phyloP scores from a whole-genome alignment of 2,797 vertebrate genomes.

The Phoxinus dragarum region DNA sequence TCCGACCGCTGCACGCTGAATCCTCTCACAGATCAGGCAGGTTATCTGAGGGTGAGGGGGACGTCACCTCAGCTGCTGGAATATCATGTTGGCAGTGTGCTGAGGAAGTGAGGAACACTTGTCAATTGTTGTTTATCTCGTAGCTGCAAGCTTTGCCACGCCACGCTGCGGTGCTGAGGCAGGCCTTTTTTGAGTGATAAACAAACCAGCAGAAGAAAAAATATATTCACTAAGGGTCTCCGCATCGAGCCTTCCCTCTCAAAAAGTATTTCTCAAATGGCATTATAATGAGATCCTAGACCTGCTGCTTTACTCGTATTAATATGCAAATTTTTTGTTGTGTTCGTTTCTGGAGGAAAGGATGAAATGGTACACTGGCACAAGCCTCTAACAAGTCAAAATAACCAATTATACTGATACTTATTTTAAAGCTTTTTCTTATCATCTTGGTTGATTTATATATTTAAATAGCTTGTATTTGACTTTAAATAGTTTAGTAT shows the following conservation, averaged over 20 bases:
- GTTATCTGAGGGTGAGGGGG: conserved; percentile 19
- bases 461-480: neutral
- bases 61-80: neutral
- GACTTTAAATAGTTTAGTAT: neutral
- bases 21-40: conserved; percentile 2
- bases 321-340: conserved; percentile 39
- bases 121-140: conserved; percentile 33
- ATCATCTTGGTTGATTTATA: neutral
- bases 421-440: neutral
- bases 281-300: conserved; percentile 16
- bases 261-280: neutral
- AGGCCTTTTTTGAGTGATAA: neutral
- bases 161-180: neutral
- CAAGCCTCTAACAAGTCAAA: neutral
- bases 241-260: neutral
- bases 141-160: neutral
- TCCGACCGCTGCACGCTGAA: neutral
- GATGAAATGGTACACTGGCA: neutral
- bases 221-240: neutral
- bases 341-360: conserved; percentile 18
- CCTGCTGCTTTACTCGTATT: conserved; percentile 21
- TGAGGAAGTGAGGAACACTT: conserved; percentile 32
- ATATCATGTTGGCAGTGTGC: conserved; percentile 17
- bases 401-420: neutral
- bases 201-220: conserved; percentile 7